Percentiles rank a stretch among this genome's conserved stretches.
Evolutionary conservation across 2,888 invertebrate genomes (phyloP).

Genomic region (Lithosia quadra): DNA sequence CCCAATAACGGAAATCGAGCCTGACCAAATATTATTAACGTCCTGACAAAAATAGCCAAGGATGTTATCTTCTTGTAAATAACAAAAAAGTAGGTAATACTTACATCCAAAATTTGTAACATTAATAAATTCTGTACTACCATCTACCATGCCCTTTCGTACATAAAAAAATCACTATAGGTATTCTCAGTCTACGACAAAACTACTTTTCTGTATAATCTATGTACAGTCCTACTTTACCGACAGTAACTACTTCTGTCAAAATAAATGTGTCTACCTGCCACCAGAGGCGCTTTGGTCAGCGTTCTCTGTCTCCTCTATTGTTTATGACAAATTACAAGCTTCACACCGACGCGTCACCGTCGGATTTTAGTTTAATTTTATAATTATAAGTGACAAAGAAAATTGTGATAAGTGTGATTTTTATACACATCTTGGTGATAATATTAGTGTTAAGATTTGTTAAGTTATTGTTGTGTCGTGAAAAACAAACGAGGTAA

Average conservation of each 20-base stretch:
- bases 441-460: constrained; percentile 84
- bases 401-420: constrained; percentile 86
- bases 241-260: constrained; percentile 44
- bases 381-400: constrained; percentile 81
- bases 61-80: too few relatives aligned
- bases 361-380: constrained; percentile 83
- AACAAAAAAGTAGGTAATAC: too few relatives aligned
- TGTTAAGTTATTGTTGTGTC: constrained; percentile 83
- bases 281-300: constrained; percentile 58
- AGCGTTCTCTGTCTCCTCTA: constrained; percentile 46
- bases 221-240: constrained; percentile 39
- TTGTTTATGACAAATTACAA: constrained; percentile 72
- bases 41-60: too few relatives aligned
- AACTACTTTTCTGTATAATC: not conserved
- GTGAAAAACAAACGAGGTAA: constrained; percentile 83
- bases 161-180: too few relatives aligned
- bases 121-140: too few relatives aligned
- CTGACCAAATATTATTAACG: too few relatives aligned
- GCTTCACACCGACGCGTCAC: constrained; percentile 83
- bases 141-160: too few relatives aligned
- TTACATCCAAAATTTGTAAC: too few relatives aligned
- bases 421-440: constrained; percentile 85
- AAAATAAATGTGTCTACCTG: constrained; percentile 31
- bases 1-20: too few relatives aligned
- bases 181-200: too few relatives aligned